Conservation (phyloP, 35 echinoderm and acorn worm genomes). For the Hemicentrotus pulcherrimus region DNA sequence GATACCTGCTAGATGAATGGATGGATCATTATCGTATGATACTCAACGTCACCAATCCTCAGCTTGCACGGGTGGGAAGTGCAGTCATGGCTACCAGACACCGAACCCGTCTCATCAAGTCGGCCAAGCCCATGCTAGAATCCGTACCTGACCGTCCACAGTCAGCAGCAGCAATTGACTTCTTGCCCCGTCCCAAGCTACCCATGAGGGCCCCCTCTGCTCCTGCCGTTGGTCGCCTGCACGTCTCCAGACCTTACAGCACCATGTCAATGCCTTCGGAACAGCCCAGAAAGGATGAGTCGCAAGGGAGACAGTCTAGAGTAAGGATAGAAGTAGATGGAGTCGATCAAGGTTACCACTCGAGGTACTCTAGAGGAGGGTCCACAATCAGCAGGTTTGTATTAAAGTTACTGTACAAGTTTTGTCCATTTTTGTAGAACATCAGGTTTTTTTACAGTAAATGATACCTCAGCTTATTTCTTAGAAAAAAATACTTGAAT, state of each 20-base stretch:
- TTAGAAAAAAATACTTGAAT: background rate
- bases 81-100: constrained; percentile 40
- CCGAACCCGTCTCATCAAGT: constrained; percentile 61
- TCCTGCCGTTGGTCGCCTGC: constrained; percentile 4
- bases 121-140: constrained; percentile 81
- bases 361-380: constrained; percentile 35
- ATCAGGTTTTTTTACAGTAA: background rate
- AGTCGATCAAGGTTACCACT: constrained; percentile 41
- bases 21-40: constrained; percentile 91
- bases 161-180: background rate
- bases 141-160: background rate
- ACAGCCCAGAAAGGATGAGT: constrained; percentile 40
- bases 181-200: constrained; percentile 37
- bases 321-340: constrained; percentile 73
- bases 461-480: background rate
- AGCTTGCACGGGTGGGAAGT: constrained; percentile 51
- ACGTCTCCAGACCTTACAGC: constrained; percentile 50
- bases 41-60: constrained; percentile 71
- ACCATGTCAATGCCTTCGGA: constrained; percentile 37
- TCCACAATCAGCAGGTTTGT: constrained; percentile 70
- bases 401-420: background rate
- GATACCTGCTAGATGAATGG: constrained; percentile 85
- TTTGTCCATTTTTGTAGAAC: background rate
- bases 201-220: constrained; percentile 54
- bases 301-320: constrained; percentile 45